Conservation (phyloP, 2,113 vertebrate genomes). For the Electrona antarctica region DNA sequence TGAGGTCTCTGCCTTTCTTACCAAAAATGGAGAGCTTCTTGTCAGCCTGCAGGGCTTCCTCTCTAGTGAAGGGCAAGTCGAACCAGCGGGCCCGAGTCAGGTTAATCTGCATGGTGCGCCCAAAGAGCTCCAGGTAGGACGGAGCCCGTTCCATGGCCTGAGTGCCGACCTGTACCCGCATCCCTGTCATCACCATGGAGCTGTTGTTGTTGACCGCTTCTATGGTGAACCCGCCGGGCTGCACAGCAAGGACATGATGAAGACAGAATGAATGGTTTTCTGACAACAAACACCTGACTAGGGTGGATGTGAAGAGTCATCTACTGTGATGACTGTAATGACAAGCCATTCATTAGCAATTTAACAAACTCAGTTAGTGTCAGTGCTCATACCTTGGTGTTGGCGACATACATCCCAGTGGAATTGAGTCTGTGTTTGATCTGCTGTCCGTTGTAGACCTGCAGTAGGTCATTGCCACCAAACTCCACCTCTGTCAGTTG, state of each 20-base stretch:
- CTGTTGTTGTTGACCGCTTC: constrained; percentile 96
- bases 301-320: too few relatives aligned
- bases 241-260: constrained; percentile 6
- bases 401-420: constrained; percentile 99
- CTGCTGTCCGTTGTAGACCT: constrained; percentile 98
- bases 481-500: constrained; percentile 98
- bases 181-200: constrained; percentile 99
- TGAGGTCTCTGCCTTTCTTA: constrained; percentile 70
- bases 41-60: constrained; percentile 96
- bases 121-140: constrained; percentile 95
- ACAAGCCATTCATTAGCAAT: too few relatives aligned
- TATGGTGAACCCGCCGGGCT: constrained; percentile 96
- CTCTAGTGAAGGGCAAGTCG: constrained; percentile 95
- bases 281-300: too few relatives aligned
- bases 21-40: constrained; percentile 96
- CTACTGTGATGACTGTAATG: too few relatives aligned
- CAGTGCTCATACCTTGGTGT: constrained; percentile 88
- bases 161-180: constrained; percentile 95
- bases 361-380: too few relatives aligned
- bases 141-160: constrained; percentile 95
- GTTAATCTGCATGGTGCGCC: constrained; percentile 97
- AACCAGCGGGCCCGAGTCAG: constrained; percentile 98
- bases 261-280: too few relatives aligned
- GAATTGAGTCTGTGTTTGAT: constrained; percentile 98
- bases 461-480: constrained; percentile 95